phyloP scores from a whole-genome alignment of 1,140 invertebrate species.

The Lamellibrachia luymesi region DNA sequence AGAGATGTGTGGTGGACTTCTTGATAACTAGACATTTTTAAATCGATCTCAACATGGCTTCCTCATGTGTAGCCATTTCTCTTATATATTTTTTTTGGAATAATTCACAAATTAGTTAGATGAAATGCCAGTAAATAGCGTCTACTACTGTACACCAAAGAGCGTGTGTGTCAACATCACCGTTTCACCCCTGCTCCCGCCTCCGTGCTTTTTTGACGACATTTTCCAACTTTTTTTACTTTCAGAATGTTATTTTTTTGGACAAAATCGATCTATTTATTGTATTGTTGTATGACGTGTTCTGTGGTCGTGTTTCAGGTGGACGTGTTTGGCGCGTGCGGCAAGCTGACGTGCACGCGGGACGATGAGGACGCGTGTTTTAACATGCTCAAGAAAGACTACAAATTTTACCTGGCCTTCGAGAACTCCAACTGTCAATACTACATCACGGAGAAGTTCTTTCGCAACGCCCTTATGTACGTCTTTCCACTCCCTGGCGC shows the following conservation, averaged over 20 bases:
- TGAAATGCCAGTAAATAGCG: not conserved
- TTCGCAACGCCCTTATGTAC: constrained; percentile 26
- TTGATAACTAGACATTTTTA: not conserved
- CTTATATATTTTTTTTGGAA: not conserved
- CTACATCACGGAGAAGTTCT: constrained; percentile 46
- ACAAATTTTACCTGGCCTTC: constrained; percentile 43
- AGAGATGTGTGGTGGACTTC: not conserved
- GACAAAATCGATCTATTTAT: too few species aligned
- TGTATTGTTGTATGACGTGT: not conserved
- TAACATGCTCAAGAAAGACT: constrained; percentile 25
- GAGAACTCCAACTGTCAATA: constrained; percentile 43
- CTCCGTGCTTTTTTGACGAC: too few species aligned
- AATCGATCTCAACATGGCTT: not conserved
- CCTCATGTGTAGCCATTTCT: not conserved
- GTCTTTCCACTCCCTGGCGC: too few species aligned
- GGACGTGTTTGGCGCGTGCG: constrained; percentile 38
- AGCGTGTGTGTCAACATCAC: not conserved
- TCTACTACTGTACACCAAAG: not conserved
- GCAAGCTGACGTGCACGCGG: constrained; percentile 42
- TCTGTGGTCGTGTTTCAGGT: constrained; percentile 22
- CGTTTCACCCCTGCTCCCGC: too few species aligned
- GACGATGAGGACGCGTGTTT: constrained; percentile 62
- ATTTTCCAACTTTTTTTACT: too few species aligned
- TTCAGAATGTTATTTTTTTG: too few species aligned
- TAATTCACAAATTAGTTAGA: not conserved